Base-by-base conservation (phyloP, 2,888 invertebrate species). In the Tyria jacobaeae region DNA sequence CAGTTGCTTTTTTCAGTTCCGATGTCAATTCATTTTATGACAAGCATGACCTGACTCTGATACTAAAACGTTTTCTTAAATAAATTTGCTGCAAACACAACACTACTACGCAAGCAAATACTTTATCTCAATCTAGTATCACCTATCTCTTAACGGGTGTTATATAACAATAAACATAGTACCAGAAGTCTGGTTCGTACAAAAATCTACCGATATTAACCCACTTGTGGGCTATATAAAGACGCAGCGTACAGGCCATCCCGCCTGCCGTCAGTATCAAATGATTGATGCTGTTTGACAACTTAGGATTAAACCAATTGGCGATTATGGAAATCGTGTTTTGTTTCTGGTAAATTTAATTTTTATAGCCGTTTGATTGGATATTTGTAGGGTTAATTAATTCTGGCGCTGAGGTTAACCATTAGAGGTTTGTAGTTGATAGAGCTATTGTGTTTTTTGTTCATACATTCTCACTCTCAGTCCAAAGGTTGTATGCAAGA, bases 221-320 rank as follows among this genome's bases (percentile, higher is more conserved):
- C 89, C 81, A 89, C 77, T 85, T 89, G 82, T 76, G 79, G 50
- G 80, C 84, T 89, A 89, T 87, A 87, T 86, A 71, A 64, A 78
- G 63, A 68, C 78, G 79, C 75, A 68, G 60, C 61, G 54, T 2
- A 27, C 69, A 64, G 67, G 68, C 71, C 72, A 73, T 72, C 70
- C 69, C 68, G 62, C 51, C 64, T 58, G 53, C 70, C 66, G 60
- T 66, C 65, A 64, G 66, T 60, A 61, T 37, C 31, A 39, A 49
- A 61, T 75, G 68, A 73, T 73, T 75, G 68, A 75, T 73, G 61
- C 60, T 75, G 70, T 75, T 75, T 75, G 75, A 75, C 75, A 75
- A 67, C 59, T 39, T 14, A 9, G 24, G 41, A 47, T 57, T 35
- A 50, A 44, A 52, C 55, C 61, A 62, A 57, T 62, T 62, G 61